phyloP scores from a whole-genome alignment of 1,140 invertebrate species.

The Zaprionus taronus region DNA sequence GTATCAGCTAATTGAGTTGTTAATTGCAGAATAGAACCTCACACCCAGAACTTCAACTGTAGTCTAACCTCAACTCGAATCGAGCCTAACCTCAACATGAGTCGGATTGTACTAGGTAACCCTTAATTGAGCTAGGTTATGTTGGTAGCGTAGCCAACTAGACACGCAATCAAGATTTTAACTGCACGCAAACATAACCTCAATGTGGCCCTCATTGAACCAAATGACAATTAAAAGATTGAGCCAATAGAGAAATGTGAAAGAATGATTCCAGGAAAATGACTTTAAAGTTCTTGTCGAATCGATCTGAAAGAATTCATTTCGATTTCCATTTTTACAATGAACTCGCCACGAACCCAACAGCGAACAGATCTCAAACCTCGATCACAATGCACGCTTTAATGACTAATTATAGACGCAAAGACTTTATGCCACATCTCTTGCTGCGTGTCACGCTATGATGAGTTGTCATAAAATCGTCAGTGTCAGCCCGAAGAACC shows the following conservation, averaged over 20 bases:
- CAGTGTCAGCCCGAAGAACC: conserved; percentile 49
- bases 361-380: conserved; percentile 30
- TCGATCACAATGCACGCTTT: conserved; percentile 76
- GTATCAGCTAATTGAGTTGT: conserved; percentile 57
- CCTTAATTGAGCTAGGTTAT: conserved; percentile 57
- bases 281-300: conserved; percentile 47
- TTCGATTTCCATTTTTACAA: conserved; percentile 41
- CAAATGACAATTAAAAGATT: conserved; percentile 53
- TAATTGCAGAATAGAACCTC: neutral
- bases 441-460: conserved; percentile 73
- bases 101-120: neutral
- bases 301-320: conserved; percentile 30
- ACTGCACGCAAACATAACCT: conserved; percentile 51
- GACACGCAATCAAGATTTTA: too few relatives aligned
- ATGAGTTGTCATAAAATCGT: conserved; percentile 83
- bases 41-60: neutral
- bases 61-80: neutral
- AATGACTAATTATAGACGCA: conserved; percentile 79
- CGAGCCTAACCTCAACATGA: conserved; percentile 1
- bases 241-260: conserved; percentile 14
- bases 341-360: conserved; percentile 14
- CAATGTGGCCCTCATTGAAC: conserved; percentile 47
- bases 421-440: conserved; percentile 52
- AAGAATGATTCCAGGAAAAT: conserved; percentile 41
- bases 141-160: conserved; percentile 67